Evolutionary conservation across 1,140 invertebrate genomes (phyloP), one percentile per base, ranked within the genome.

Genomic region (Calephelis virginiensis): DNA sequence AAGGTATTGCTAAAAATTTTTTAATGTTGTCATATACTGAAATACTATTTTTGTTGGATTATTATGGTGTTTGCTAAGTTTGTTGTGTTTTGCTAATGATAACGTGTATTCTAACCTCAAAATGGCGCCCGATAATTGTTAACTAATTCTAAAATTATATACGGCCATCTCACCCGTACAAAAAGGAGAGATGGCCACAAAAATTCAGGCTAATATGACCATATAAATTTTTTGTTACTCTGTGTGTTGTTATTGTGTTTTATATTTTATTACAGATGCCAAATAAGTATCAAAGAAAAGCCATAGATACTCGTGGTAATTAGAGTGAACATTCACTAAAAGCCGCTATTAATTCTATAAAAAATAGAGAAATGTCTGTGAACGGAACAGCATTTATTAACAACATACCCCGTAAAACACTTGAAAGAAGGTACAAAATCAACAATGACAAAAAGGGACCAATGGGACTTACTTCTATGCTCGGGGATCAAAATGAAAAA

Each of bases 401-500:
- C n/a, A 48, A 48, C 12, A 11, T 48, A 48, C 9, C 47, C 6
- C 47, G 12, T 48, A 48, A 48, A 48, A 48, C 47, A n/a, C 47
- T 48, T 48, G 47, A 48, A 48, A 11, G 47, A 12, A 48, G 47
- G n/a, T 48, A 48, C 11, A 48, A 48, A 6, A 48, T 11, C 6
- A 12, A 48, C 47, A 48, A 48, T 11, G 1, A 48, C 47, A 48
- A 48, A 48, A 48, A 48, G n/a, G 47, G 47, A 48, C 47, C 47
- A 48, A 48, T 48, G 47, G 47, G n/a, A 28, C 28, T 4, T 28
- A 28, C 28, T 4, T 48, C 47, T n/a, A 48, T 48, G 11, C 47
- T 48, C n/a, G 9, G 47, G n/a, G 47, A 48, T n/a, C 47, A n/a
- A n/a, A 48, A 48, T 48, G 12, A 48, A 48, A 48, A 48, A 48